Base-by-base conservation (phyloP, 2,888 invertebrate genomes). In the Troilus luridus region DNA sequence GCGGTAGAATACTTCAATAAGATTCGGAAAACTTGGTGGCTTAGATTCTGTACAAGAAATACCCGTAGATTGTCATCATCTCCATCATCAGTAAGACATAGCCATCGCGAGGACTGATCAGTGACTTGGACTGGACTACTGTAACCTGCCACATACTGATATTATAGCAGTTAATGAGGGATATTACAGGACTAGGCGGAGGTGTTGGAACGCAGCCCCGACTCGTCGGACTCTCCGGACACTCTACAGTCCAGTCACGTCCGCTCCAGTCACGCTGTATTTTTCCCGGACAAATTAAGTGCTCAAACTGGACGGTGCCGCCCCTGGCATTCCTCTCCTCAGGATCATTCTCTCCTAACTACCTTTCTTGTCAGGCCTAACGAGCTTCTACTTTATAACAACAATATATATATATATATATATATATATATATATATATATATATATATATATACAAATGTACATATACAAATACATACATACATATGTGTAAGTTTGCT, bases 301-400 rank as follows among this genome's bases (percentile, higher is more conserved):
- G 90, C 90, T 90, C 72, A 90, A 90, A 90, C 90, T 90, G 67
- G 90, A 72, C 58, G 90, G 56, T 67, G 72, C 90, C 59, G 56
- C 85, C 85, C 11, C 85, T n/a, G 85, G 85, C 85, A 85, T 85
- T 85, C 85, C 54, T 81, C 81, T 54, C 21, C 41, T 17, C n/a
- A 17, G 41, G 27, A 27, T 81, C 21, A 19, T 67, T 67, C 19
- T 7, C 14, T 77, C 5, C 24, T 77, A n/a, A 85, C 85, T 85
- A 85, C 85, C 85, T 85, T n/a, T 85, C 11, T 85, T 85, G 14
- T 21, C 85, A 56, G 72, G 27, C 27, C 17, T 77, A 77, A 77
- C 72, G 41, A 41, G 72, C 72, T 41, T 41, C 72, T 0, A 2
- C 2, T 17, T 2, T 41, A 41, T 14, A 77, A 77, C 72, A 17